Evolutionary conservation across 2,113 vertebrate genomes (phyloP).

Genomic region (Murina feae): DNA sequence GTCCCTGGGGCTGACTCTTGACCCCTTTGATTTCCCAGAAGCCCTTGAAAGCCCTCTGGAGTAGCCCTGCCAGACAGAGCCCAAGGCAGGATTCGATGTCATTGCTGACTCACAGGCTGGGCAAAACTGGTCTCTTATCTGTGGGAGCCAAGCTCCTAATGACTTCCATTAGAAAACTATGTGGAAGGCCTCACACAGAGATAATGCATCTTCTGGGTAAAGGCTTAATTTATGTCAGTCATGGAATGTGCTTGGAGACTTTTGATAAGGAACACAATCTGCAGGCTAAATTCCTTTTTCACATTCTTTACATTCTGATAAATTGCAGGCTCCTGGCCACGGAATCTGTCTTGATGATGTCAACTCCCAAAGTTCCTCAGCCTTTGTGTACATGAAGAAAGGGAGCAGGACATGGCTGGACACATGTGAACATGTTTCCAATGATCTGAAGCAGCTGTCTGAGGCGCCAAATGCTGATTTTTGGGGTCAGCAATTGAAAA

Average conservation of each 20-base stretch:
- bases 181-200: background rate
- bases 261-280: background rate
- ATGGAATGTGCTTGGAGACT: background rate
- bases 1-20: background rate
- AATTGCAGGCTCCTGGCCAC: background rate
- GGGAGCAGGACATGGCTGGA: background rate
- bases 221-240: background rate
- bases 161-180: constrained; percentile 34
- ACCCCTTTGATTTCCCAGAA: background rate
- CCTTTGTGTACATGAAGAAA: background rate
- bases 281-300: constrained; percentile 47
- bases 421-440: fast-evolving
- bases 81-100: background rate
- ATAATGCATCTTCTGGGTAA: constrained; percentile 33
- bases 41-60: background rate
- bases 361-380: background rate
- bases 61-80: background rate
- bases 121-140: constrained; percentile 50
- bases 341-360: background rate
- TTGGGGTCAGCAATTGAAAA: background rate
- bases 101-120: background rate
- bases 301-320: constrained; percentile 35
- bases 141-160: constrained; percentile 14
- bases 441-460: background rate
- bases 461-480: background rate